Evolutionary conservation across 2,888 invertebrate genomes (phyloP).

Genomic region (Seira ritae): DNA sequence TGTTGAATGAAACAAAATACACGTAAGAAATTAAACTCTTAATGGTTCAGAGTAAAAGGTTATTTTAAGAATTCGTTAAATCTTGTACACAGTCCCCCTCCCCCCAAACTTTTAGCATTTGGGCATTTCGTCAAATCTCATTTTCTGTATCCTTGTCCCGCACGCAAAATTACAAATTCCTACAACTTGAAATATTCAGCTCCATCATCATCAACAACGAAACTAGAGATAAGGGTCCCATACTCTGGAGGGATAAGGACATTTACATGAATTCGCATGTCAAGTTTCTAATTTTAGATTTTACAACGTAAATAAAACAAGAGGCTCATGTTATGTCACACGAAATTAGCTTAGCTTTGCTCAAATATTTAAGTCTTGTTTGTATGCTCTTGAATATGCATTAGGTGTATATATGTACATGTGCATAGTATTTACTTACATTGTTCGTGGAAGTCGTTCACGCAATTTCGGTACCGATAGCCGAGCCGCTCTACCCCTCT

Average conservation of each 20-base stretch:
- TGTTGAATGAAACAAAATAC: no score
- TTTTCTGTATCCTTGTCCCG: no score
- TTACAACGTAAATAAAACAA: background rate
- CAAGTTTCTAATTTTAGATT: background rate
- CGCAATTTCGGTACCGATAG: background rate
- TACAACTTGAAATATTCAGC: background rate
- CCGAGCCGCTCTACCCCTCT: background rate
- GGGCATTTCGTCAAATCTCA: no score
- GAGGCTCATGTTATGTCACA: background rate
- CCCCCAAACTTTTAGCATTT: no score
- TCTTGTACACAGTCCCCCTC: no score
- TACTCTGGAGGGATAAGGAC: background rate
- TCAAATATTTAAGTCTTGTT: background rate
- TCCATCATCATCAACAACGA: background rate
- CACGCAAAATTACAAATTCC: background rate
- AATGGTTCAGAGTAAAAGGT: no score
- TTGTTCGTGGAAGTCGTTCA: background rate
- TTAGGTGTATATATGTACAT: no score
- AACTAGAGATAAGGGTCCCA: background rate
- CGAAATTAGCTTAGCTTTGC: background rate
- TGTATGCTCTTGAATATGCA: background rate
- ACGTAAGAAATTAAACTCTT: no score
- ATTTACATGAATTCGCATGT: background rate
- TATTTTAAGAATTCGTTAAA: no score
- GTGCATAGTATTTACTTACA: background rate